Evolutionary conservation across 2,113 vertebrate species (phyloP).

Genomic region (Kryptolebias marmoratus): DNA sequence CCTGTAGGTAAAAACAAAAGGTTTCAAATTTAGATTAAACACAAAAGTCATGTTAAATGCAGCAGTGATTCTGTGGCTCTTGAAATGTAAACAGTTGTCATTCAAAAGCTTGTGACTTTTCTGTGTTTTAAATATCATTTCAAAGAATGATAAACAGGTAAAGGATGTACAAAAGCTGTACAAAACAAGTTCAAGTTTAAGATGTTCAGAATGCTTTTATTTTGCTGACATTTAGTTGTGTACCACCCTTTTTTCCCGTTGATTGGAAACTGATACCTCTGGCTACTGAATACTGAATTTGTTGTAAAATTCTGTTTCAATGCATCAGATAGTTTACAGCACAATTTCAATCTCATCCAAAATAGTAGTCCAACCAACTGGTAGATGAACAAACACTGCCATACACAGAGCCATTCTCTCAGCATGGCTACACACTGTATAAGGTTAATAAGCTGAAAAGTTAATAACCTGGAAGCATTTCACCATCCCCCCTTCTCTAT

Average conservation of each 20-base stretch:
- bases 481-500: too few species aligned
- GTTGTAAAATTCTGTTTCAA: background rate
- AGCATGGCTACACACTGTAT: background rate
- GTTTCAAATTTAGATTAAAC: conserved; percentile 15
- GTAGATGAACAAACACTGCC: background rate
- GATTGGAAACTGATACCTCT: background rate
- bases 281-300: background rate
- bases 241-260: background rate
- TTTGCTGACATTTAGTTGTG: background rate
- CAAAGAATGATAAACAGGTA: too few species aligned
- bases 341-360: background rate
- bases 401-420: background rate
- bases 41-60: conserved; percentile 8
- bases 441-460: background rate
- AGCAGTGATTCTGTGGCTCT: background rate
- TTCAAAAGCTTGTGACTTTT: too few species aligned
- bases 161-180: too few species aligned
- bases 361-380: background rate
- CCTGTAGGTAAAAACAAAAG: conserved; percentile 59
- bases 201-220: too few species aligned
- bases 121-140: too few species aligned
- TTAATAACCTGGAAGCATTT: background rate
- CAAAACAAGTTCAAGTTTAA: too few species aligned
- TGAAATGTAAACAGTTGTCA: too few species aligned
- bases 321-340: background rate